These are phyloP conservation scores for Chaenocephalus aceratus DNA, from an alignment of 2,113 vertebrate genomes.

Conservation along the genomic window DNA sequence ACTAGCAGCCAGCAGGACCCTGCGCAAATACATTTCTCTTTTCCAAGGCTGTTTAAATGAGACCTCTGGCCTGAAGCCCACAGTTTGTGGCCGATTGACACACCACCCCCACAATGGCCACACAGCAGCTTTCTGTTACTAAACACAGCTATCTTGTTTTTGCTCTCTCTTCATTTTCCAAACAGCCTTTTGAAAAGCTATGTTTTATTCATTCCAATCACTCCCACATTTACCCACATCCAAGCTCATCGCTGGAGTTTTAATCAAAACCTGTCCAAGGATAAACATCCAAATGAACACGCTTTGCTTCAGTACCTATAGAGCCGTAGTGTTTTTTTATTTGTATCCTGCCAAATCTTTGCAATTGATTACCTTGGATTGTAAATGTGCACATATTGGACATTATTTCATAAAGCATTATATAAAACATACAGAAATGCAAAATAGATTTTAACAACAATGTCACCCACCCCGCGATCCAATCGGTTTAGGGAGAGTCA, in stretches of 20 bases:
- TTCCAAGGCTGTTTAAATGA: conserved; percentile 73
- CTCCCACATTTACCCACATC: conserved; percentile 70
- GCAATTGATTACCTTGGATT: conserved; percentile 61
- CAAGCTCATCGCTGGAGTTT: conserved; percentile 64
- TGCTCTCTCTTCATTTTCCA: conserved; percentile 35
- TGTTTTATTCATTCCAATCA: conserved; percentile 80
- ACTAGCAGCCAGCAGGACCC: conserved; percentile 76
- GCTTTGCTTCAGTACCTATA: conserved; percentile 34
- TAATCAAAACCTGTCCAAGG: conserved; percentile 62
- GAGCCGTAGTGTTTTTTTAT: conserved; percentile 19
- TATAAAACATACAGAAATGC: conserved; percentile 23
- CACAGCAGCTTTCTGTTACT: conserved; percentile 80
- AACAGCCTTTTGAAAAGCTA: conserved; percentile 68
- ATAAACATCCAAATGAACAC: conserved; percentile 62
- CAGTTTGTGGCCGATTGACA: conserved; percentile 83
- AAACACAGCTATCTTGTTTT: conserved; percentile 49
- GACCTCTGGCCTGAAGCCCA: conserved; percentile 78
- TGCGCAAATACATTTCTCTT: conserved; percentile 80
- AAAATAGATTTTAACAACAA: conserved; percentile 33
- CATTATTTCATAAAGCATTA: conserved; percentile 9
- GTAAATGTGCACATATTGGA: conserved; percentile 23
- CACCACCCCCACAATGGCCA: conserved; percentile 80
- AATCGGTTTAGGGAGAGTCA: conserved; percentile 49
- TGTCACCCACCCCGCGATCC: conserved; percentile 31
- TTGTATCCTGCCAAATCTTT: conserved; percentile 15